A percentile compares a stretch with the other conserved stretches of the same genome.
phyloP scores from a whole-genome alignment of 2,113 vertebrate genomes.

The Pluvialis apricaria region DNA sequence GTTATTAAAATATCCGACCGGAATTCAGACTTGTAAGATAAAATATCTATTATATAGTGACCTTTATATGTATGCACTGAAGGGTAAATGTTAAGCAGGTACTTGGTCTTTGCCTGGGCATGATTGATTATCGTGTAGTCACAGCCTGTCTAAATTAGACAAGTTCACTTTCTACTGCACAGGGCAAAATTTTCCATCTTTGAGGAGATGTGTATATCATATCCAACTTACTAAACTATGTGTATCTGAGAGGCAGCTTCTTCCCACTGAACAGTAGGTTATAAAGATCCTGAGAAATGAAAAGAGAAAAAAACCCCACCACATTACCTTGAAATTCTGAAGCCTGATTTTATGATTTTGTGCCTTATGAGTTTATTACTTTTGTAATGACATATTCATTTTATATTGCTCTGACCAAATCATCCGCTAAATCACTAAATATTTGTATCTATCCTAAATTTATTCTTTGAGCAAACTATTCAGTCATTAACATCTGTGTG shows the following conservation, averaged over 20 bases:
- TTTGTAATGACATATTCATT: not conserved
- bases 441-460: not conserved
- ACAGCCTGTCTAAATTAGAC: not conserved
- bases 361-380: not conserved
- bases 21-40: not conserved
- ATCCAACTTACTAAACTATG: not conserved
- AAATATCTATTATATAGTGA: not conserved
- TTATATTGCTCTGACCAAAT: not conserved
- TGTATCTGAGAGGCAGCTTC: not conserved
- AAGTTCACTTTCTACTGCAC: not conserved
- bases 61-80: not conserved
- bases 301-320: rapidly evolving
- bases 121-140: not conserved
- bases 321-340: not conserved
- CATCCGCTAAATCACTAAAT: not conserved
- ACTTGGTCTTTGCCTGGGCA: not conserved
- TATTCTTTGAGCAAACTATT: not conserved
- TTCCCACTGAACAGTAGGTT: not conserved
- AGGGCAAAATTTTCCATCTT: not conserved
- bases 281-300: not conserved
- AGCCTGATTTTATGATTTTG: not conserved
- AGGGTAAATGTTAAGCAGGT: not conserved
- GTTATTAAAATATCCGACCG: not conserved
- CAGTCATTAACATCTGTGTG: not conserved
- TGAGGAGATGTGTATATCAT: not conserved